Evolutionary conservation across 1,140 invertebrate genomes (phyloP), one percentile per base, ranked within the genome.

Genomic region (Coboldia fuscipes): DNA sequence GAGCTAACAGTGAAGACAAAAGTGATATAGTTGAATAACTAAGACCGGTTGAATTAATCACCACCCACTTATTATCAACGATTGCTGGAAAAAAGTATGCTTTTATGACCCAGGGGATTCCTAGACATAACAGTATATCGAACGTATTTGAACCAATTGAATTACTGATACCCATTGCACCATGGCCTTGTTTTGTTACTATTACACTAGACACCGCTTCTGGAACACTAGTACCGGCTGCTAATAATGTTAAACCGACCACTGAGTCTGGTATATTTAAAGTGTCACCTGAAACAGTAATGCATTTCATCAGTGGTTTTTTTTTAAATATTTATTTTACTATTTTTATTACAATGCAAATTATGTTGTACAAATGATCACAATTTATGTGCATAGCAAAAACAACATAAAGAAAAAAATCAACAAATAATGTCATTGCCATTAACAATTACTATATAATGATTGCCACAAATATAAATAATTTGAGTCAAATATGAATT

Each of bases 71-170:
- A 24, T 65, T 54, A 10, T 59, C 67, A 1, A 68, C 62, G 6
- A 61, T 54, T 8, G 67, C 65, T 2, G 75, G 73, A 38, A 75
- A 61, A 37, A 76, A 72, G 1, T 71, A 54, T 0, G 71, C 65
- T 45, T 80, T 79, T 1, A 85, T 65, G 20, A 84, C 55, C 82
- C 82, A 86, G 0, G 81, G 82, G 10, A 85, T 44, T 3, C 80
- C 79, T 27, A 86, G 56, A 42, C 82, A 85, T 2, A 86, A 51
- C 8, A 85, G 57, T 39, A 85, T 83, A 45, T 85, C 80, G 46
- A 86, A 84, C 1, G 81, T 85, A 43, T 85, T 88, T 0, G 80
- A 84, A 8, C 80, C 80, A 38, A 88, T 75, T 0, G 80, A 79
- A 50, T 83, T 88, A 47, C 75, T 78, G 37, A 88, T 74, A 4